A percentile compares a stretch with the other conserved stretches of the same genome.
Conservation (phyloP, 2,113 vertebrate genomes). For the Lipophrys pholis region DNA sequence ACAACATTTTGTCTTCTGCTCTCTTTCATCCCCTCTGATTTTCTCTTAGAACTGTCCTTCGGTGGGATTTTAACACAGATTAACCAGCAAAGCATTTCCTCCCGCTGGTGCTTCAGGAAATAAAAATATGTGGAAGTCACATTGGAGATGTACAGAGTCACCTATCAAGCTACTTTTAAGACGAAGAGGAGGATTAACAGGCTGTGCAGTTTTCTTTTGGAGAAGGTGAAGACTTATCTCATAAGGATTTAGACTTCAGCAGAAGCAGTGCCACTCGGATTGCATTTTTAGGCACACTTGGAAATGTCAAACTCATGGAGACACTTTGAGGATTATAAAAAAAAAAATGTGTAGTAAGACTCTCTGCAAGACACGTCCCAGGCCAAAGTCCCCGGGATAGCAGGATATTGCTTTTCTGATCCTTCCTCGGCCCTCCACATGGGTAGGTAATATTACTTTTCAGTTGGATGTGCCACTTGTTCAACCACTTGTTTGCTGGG, state of each 20-base stretch:
- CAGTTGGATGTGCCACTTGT: conserved; percentile 46
- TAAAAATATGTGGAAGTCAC: conserved; percentile 53
- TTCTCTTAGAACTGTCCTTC: conserved; percentile 41
- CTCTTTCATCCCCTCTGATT: conserved; percentile 5
- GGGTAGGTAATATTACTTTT: conserved; percentile 66
- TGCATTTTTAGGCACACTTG: conserved; percentile 62
- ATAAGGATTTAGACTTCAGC: conserved; percentile 71
- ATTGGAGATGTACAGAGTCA: conserved; percentile 48
- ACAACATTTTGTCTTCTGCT: conserved; percentile 1
- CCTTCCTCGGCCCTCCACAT: conserved; percentile 33
- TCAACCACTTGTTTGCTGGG: conserved; percentile 43
- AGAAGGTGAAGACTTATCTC: conserved; percentile 66
- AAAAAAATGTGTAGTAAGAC: conserved; percentile 35
- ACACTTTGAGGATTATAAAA: conserved; percentile 73
- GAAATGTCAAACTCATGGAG: conserved; percentile 66
- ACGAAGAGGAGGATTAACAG: conserved; percentile 69
- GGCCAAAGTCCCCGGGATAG: conserved; percentile 41
- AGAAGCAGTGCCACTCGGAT: conserved; percentile 56
- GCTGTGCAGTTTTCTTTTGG: conserved; percentile 58
- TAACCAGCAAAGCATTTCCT: conserved; percentile 41
- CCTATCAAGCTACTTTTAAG: conserved; percentile 53
- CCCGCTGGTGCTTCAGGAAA: conserved; percentile 43
- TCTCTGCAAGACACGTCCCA: conserved; percentile 36
- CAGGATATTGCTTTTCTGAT: conserved; percentile 49
- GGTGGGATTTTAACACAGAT: conserved; percentile 63